Evolutionary conservation across 2,797 vertebrate genomes (phyloP).

Genomic region (Lacerta bilineata): DNA sequence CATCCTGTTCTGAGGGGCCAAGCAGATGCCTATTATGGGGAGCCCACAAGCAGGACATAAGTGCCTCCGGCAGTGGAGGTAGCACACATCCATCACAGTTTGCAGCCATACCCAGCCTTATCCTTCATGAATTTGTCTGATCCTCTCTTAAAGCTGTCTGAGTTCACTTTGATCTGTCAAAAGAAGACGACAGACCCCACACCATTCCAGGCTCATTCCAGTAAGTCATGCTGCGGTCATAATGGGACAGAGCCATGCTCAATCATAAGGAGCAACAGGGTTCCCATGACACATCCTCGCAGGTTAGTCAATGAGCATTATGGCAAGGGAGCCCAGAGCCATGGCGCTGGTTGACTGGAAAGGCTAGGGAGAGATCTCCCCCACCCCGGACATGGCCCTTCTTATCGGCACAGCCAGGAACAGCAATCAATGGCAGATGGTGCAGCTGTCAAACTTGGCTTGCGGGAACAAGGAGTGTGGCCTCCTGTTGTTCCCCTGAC

Average conservation of each 20-base stretch:
- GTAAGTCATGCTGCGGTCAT: accelerated
- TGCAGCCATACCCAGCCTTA: no score
- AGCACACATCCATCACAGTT: no score
- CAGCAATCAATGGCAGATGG: constrained; percentile 57
- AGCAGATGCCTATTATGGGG: no score
- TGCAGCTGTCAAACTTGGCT: constrained; percentile 55
- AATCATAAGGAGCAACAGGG: not conserved
- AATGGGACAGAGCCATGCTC: not conserved
- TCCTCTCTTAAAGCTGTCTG: not conserved
- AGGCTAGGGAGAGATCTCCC: constrained; percentile 11
- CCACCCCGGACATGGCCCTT: constrained; percentile 5
- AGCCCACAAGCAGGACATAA: no score
- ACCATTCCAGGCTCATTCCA: not conserved
- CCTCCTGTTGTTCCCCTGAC: constrained; percentile 46
- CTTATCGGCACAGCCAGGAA: not conserved
- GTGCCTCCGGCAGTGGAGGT: no score
- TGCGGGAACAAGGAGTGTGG: constrained; percentile 17
- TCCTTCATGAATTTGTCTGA: no score
- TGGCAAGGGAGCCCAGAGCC: not conserved
- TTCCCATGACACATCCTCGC: accelerated
- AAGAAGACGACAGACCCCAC: not conserved
- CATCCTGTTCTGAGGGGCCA: no score
- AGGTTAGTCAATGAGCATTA: not conserved
- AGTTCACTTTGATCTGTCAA: not conserved
- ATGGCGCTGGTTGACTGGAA: not conserved